phyloP scores from a whole-genome alignment of 2,113 vertebrate genomes.

The Anolis sagrei region DNA sequence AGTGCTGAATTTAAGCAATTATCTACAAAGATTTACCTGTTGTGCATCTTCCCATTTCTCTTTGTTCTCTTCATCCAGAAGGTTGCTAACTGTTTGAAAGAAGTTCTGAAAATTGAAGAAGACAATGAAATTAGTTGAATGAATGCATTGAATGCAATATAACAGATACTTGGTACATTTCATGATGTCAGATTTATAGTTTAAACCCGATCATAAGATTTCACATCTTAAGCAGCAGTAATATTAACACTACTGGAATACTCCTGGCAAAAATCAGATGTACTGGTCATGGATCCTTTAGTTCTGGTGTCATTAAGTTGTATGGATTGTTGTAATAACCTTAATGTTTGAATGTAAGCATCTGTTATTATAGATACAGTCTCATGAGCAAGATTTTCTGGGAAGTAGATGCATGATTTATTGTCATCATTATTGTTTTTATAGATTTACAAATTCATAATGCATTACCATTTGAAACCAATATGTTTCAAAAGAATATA shows the following conservation, averaged over 20 bases:
- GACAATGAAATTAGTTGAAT: conserved; percentile 58
- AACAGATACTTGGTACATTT: not conserved
- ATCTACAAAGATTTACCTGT: conserved; percentile 83
- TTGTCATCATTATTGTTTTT: not conserved
- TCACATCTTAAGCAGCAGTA: not conserved
- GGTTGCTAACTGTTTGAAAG: conserved; percentile 99
- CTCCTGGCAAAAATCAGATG: not conserved
- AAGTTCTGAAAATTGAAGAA: conserved; percentile 91
- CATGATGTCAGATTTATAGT: not conserved
- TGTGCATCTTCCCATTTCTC: conserved; percentile 99
- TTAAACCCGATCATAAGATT: not conserved
- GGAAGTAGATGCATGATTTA: not conserved
- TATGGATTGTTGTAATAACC: not conserved
- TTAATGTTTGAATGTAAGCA: not conserved
- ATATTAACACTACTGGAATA: not conserved
- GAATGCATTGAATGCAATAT: not conserved
- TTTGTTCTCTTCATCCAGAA: conserved; percentile 98
- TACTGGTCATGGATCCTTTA: not conserved
- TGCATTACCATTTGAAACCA: not conserved
- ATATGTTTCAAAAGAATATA: not conserved
- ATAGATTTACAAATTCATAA: not conserved
- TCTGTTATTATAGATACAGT: not conserved
- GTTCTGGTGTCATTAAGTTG: not conserved
- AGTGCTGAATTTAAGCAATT: not conserved
- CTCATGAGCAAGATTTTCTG: not conserved